Percentiles rank a stretch among this genome's conserved stretches.
These are phyloP conservation scores for Limnephilus marmoratus DNA, from an alignment of 2,888 invertebrate species.

Conservation along the genomic window DNA sequence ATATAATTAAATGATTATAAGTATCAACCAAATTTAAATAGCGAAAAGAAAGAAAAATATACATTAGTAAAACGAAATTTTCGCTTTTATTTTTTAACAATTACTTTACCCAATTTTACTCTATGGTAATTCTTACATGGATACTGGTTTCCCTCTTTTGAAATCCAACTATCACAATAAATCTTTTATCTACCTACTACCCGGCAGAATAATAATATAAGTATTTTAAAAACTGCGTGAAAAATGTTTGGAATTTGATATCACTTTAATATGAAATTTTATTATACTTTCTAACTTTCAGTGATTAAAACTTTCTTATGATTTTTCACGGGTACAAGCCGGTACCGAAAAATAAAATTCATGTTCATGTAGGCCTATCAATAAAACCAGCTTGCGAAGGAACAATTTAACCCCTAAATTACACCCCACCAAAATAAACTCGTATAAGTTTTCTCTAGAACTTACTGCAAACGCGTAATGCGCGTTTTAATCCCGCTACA, in stretches of 20 bases:
- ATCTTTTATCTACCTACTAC: too few relatives aligned
- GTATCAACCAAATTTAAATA: too few relatives aligned
- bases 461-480: not conserved
- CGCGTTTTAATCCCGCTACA: not conserved
- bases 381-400: not conserved
- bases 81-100: too few relatives aligned
- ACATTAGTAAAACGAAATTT: too few relatives aligned
- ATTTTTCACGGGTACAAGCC: not conserved
- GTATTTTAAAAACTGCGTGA: too few relatives aligned
- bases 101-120: too few relatives aligned
- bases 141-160: too few relatives aligned
- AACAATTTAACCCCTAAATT: not conserved
- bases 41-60: too few relatives aligned
- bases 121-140: too few relatives aligned
- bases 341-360: not conserved
- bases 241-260: not conserved
- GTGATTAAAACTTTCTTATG: not conserved
- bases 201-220: too few relatives aligned
- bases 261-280: not conserved
- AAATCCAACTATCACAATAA: too few relatives aligned
- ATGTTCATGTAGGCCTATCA: not conserved
- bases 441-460: not conserved
- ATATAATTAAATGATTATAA: too few relatives aligned
- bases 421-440: not conserved
- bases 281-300: not conserved